phyloP scores from a whole-genome alignment of 2,797 vertebrate species.

The Pitangus sulphuratus region DNA sequence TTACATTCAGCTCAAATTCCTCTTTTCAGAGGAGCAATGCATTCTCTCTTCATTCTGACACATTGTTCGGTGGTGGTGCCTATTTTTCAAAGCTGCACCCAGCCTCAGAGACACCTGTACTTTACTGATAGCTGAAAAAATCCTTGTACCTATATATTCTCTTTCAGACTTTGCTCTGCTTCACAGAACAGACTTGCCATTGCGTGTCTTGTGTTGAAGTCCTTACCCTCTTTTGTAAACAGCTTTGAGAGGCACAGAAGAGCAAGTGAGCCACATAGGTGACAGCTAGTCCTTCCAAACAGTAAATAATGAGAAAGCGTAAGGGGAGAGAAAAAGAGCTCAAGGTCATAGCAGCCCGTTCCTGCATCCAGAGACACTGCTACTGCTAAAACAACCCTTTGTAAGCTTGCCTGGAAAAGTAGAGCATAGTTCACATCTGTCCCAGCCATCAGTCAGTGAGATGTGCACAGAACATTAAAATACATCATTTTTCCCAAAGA shows the following conservation, averaged over 20 bases:
- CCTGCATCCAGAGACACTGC: not conserved
- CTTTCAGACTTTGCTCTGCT: not conserved
- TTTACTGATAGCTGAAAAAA: constrained; percentile 29
- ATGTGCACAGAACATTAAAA: not conserved
- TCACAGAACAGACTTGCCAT: not conserved
- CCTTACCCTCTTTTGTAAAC: not conserved
- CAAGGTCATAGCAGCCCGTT: not conserved
- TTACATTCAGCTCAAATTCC: constrained; percentile 5
- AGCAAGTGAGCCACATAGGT: not conserved
- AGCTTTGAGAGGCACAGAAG: not conserved
- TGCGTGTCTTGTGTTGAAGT: not conserved
- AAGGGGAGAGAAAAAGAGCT: not conserved
- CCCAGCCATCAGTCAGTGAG: not conserved
- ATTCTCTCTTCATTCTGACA: not conserved
- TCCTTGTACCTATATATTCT: not conserved
- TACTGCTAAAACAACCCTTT: not conserved
- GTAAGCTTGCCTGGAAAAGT: not conserved
- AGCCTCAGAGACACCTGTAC: not conserved
- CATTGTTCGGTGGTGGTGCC: not conserved
- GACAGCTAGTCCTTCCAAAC: not conserved
- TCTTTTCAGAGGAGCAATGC: constrained; percentile 2
- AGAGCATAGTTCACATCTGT: not conserved
- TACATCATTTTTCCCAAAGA: not conserved
- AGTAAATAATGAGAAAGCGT: not conserved
- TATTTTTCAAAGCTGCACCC: not conserved